phyloP scores from a whole-genome alignment of 2,888 invertebrate genomes.

The Xestia sexstrigata region DNA sequence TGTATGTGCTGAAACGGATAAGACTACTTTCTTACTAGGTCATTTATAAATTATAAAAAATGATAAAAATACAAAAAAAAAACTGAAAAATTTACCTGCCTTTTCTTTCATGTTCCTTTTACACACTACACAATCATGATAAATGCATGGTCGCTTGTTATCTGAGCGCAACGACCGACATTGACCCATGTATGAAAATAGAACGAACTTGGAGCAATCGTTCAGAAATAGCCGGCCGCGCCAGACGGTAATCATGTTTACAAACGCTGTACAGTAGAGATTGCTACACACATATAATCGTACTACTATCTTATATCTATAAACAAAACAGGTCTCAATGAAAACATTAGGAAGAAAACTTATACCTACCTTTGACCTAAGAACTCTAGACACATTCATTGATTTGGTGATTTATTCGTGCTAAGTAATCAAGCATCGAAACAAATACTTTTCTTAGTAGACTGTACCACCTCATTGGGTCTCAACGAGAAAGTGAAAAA shows the following conservation, averaged over 20 bases:
- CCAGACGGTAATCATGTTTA: conserved; percentile 35
- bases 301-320: not conserved
- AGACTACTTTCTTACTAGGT: conserved; percentile 91
- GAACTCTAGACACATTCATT: too few species aligned
- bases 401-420: too few species aligned
- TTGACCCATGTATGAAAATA: conserved; percentile 84
- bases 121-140: conserved; percentile 1
- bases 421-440: too few species aligned
- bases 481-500: not conserved
- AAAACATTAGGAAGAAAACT: not conserved
- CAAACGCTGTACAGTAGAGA: conserved; percentile 4
- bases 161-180: conserved; percentile 79
- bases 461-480: too few species aligned
- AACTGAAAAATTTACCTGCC: conserved; percentile 84
- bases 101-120: conserved; percentile 74
- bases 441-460: too few species aligned
- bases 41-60: conserved; percentile 91
- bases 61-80: conserved; percentile 89
- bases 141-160: conserved; percentile 19
- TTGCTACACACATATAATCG: not conserved
- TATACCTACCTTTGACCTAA: too few species aligned
- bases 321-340: not conserved
- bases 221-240: conserved; percentile 66
- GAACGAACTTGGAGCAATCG: conserved; percentile 64
- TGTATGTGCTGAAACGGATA: conserved; percentile 91